These are phyloP conservation scores for Habropoda laboriosa DNA, from an alignment of 1,140 invertebrate species.

Conservation along the genomic window DNA sequence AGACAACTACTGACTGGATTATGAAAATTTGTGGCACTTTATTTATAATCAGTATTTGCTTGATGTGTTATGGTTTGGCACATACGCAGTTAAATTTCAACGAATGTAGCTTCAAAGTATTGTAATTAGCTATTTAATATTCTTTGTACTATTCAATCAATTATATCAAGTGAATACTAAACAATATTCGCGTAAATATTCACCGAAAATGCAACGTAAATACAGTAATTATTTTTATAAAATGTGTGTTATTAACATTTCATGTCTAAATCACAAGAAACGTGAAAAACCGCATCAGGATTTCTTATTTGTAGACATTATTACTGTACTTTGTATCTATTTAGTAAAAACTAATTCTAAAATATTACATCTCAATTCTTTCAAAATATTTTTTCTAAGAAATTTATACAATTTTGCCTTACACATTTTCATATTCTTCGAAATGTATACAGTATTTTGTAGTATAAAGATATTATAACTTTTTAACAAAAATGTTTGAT, in stretches of 20 bases:
- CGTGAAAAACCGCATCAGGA: neutral
- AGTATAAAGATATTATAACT: neutral
- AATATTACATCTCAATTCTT: conserved; percentile 27
- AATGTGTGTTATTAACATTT: conserved; percentile 24
- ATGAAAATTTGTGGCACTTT: conserved; percentile 62
- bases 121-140: conserved; percentile 11
- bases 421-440: neutral
- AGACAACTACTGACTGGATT: conserved; percentile 74
- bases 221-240: conserved; percentile 34
- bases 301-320: neutral
- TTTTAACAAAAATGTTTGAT: conserved; percentile 5
- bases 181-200: conserved; percentile 14
- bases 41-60: conserved; percentile 44
- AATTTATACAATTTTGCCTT: neutral
- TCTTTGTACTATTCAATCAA: conserved; percentile 38
- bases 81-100: conserved; percentile 32
- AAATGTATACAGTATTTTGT: neutral
- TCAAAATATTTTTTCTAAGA: neutral
- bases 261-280: conserved; percentile 4
- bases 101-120: conserved; percentile 14
- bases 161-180: conserved; percentile 21
- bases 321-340: neutral
- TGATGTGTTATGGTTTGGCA: conserved; percentile 38
- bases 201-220: conserved; percentile 19
- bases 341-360: conserved; percentile 36